Base-by-base conservation (phyloP, 2,797 vertebrate species). In the Corythornis leucogaster region DNA sequence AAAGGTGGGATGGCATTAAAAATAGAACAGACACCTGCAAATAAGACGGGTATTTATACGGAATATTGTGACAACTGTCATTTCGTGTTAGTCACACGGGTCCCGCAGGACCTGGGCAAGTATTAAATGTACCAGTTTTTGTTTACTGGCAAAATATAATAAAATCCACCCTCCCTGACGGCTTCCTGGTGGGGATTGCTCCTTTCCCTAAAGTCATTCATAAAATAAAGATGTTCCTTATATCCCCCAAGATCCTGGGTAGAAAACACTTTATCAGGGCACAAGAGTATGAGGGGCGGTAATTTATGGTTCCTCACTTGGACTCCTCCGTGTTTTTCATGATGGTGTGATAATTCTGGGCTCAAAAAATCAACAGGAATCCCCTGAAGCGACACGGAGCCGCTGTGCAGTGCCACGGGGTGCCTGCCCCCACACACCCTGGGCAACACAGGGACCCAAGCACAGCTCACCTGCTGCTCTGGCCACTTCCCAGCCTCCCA, bases 71-170 rank as follows among this genome's bases (percentile, higher is more conserved):
- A 97, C 96, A 96, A 97, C 96, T 97, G 97, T 97, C 97, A 97
- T 92, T 96, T 94, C 66, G 42, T 96, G 97, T 97, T 97, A 95
- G 93, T 97, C 97, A 97, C 80, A 80, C 90, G 57, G 95, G 93
- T 96, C 97, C 95, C 97, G 82, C 30, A 40, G 97, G 97, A 95
- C 83, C 2, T 5, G 91, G 64, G 84, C 89, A 94, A 96, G 97
- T 95, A 97, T 98, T 97, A 96, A 97, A 96, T 94, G 95, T 91
- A 86, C 95, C 91, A 74, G 66, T 50, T 95, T 95, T 97, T 97
- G 96, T 97, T 98, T 97, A 96, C 96, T 42, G 94, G 96, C 95
- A 97, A 97, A 97, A 96, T 94, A 91, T 95, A 97, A 97, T 96
- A 97, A 96, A 97, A 97, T 95, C 61, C 75, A 95, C 90, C 51